phyloP scores from a whole-genome alignment of 1,140 invertebrate species.

The Andricus grossulariae region DNA sequence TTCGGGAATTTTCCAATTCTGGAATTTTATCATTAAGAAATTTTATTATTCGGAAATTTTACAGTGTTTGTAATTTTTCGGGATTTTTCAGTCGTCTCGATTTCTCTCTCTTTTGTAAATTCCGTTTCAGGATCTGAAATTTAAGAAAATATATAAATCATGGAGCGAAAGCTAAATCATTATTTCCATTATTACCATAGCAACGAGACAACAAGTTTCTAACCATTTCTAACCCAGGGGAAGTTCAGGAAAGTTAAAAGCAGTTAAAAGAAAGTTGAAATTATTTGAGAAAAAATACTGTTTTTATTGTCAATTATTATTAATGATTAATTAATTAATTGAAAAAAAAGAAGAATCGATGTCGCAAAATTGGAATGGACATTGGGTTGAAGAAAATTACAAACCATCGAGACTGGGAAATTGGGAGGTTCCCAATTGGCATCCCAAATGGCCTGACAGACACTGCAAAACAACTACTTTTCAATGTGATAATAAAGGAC shows the following conservation, averaged over 20 bases:
- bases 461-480: conserved; percentile 59
- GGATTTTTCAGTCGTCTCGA: no score
- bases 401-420: conserved; percentile 58
- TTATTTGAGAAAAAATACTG: background rate
- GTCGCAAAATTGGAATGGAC: conserved; percentile 64
- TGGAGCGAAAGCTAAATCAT: background rate
- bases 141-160: background rate
- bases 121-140: background rate
- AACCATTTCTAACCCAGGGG: background rate
- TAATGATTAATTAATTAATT: background rate
- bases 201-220: conserved; percentile 36
- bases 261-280: no score
- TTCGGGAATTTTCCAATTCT: no score
- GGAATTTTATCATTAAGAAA: no score
- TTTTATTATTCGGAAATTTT: no score
- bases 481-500: conserved; percentile 56
- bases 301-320: background rate
- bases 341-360: conserved; percentile 43
- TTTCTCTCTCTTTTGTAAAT: no score
- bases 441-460: conserved; percentile 55
- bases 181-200: conserved; percentile 36
- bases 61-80: no score
- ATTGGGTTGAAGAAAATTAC: conserved; percentile 60
- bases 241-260: no score
- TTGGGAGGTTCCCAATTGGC: conserved; percentile 65